Conservation (phyloP, 2,888 invertebrate genomes). For the Caenorhabditis zanzibari region DNA sequence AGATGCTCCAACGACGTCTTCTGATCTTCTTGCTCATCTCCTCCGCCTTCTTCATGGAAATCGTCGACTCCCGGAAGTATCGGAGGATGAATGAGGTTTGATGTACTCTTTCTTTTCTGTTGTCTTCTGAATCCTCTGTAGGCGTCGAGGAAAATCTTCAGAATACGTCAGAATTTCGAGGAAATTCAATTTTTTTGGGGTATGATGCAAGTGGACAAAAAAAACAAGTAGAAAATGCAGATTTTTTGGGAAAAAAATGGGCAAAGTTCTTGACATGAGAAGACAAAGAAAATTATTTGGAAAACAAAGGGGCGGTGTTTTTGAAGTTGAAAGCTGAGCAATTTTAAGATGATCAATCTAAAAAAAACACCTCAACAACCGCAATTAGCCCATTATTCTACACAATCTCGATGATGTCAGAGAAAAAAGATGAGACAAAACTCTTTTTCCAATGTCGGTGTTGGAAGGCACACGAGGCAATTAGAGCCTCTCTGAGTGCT, state of each 20-base stretch:
- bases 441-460: not conserved
- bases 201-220: conserved; percentile 20
- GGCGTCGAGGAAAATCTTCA: not conserved
- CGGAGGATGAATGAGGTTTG: conserved; percentile 66
- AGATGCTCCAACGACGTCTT: conserved; percentile 25
- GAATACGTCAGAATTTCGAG: not conserved
- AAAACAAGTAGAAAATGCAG: not conserved
- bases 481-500: not conserved
- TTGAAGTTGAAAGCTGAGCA: too few species aligned
- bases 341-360: too few species aligned
- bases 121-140: conserved; percentile 2
- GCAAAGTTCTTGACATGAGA: too few species aligned
- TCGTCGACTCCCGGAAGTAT: conserved; percentile 48
- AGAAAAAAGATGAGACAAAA: conserved; percentile 2
- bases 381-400: too few species aligned
- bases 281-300: too few species aligned
- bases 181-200: conserved; percentile 21
- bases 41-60: not conserved
- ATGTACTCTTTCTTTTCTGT: conserved; percentile 20
- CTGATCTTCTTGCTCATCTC: conserved; percentile 23
- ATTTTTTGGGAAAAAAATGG: not conserved
- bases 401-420: conserved; percentile 27
- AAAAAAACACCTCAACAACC: too few species aligned
- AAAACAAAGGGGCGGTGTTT: too few species aligned
- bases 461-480: not conserved